Evolutionary conservation across 1,140 invertebrate genomes (phyloP).

Genomic region (Drosophila murphyi): DNA sequence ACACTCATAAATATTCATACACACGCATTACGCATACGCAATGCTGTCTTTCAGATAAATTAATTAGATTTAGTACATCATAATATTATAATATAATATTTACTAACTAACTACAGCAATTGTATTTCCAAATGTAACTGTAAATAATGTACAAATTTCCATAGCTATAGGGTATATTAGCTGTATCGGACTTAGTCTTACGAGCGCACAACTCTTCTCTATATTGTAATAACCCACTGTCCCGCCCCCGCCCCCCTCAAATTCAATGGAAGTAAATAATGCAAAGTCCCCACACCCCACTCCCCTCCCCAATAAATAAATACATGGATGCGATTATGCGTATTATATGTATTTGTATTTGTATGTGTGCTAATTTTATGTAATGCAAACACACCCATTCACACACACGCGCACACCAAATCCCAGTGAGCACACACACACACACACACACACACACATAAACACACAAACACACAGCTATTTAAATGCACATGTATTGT

Average conservation of each 20-base stretch:
- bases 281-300: slow-evolving; percentile 37
- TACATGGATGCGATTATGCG: slow-evolving; percentile 11
- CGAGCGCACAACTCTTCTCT: slow-evolving; percentile 35
- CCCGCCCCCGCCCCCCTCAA: slow-evolving; percentile 14
- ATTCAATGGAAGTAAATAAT: slow-evolving; percentile 70
- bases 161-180: slow-evolving; percentile 69
- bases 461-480: slow-evolving; percentile 26
- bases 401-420: slow-evolving; percentile 28
- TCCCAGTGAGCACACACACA: slow-evolving; percentile 40
- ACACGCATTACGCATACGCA: slow-evolving; percentile 51
- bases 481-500: slow-evolving; percentile 67
- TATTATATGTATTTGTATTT: slow-evolving; percentile 14
- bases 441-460: slow-evolving; percentile 28
- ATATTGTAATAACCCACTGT: slow-evolving; percentile 52
- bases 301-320: slow-evolving; percentile 1
- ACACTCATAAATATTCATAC: slow-evolving; percentile 25
- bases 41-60: slow-evolving; percentile 49
- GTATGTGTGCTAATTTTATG: slow-evolving; percentile 61
- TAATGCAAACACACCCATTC: slow-evolving; percentile 42
- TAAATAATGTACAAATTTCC: slow-evolving; percentile 83
- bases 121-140: slow-evolving; percentile 77
- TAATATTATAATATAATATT: slow-evolving; percentile 38
- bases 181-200: slow-evolving; percentile 46
- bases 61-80: slow-evolving; percentile 38
- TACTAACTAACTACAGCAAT: slow-evolving; percentile 53